Evolutionary conservation across 92 coral and sea anemone genomes (phyloP).

Genomic region (Epizoanthus stellaris): DNA sequence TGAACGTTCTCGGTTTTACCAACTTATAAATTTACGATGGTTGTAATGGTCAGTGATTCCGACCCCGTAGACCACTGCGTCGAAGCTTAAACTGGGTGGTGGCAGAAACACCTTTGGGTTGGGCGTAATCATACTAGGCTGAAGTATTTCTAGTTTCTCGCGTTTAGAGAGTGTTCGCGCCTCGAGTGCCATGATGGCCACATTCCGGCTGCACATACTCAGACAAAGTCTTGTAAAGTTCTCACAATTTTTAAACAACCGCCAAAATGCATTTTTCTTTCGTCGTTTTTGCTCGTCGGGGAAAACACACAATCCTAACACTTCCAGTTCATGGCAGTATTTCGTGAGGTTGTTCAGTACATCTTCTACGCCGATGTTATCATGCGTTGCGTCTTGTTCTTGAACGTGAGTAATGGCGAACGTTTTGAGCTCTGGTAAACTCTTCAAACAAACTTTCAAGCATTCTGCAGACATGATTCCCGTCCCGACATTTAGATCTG

Average conservation of each 20-base stretch:
- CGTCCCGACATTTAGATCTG: constrained; percentile 21
- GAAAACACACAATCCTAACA: constrained; percentile 67
- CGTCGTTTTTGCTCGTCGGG: constrained; percentile 64
- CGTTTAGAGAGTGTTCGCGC: constrained; percentile 57
- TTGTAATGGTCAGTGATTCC: constrained; percentile 34
- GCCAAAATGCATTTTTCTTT: constrained; percentile 67
- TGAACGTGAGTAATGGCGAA: constrained; percentile 68
- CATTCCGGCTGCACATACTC: constrained; percentile 68
- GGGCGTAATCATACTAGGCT: constrained; percentile 80
- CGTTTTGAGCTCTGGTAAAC: constrained; percentile 60
- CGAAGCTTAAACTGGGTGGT: constrained; percentile 76
- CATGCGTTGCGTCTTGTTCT: constrained; percentile 50
- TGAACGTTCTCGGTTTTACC: not conserved
- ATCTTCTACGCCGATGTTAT: constrained; percentile 60
- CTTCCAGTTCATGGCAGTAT: constrained; percentile 69
- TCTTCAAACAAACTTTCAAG: constrained; percentile 63
- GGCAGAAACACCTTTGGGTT: constrained; percentile 72
- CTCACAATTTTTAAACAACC: constrained; percentile 61
- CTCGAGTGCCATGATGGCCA: constrained; percentile 82
- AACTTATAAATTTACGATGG: constrained; percentile 40
- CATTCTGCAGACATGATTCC: constrained; percentile 21
- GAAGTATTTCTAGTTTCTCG: constrained; percentile 64
- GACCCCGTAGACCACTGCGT: constrained; percentile 73
- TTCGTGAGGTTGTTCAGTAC: constrained; percentile 62
- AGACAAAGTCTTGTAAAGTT: constrained; percentile 63